phyloP scores from a whole-genome alignment of 1,140 invertebrate species.

The Centruroides sculpturatus region DNA sequence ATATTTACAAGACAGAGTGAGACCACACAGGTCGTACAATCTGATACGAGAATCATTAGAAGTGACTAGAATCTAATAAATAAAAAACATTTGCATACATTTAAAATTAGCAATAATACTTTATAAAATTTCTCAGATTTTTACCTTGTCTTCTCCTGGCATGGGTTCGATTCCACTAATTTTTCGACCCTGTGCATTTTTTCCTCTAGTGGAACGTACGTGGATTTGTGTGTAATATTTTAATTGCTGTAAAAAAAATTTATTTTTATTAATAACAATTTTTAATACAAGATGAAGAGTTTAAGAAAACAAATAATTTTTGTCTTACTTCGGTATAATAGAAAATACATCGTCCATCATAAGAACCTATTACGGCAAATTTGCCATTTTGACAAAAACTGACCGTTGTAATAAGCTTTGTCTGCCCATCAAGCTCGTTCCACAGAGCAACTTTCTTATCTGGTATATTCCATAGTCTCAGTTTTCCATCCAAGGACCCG shows the following conservation, averaged over 20 bases:
- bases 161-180: constrained; percentile 95
- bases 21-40: constrained; percentile 88
- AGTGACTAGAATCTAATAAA: constrained; percentile 69
- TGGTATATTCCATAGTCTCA: constrained; percentile 97
- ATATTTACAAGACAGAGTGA: constrained; percentile 94
- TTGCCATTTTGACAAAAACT: constrained; percentile 96
- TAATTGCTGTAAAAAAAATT: constrained; percentile 46
- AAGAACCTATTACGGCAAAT: constrained; percentile 94
- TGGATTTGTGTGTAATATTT: constrained; percentile 98
- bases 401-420: constrained; percentile 90
- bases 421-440: constrained; percentile 90
- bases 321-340: constrained; percentile 70
- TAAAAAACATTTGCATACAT: not conserved
- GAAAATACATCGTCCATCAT: constrained; percentile 95
- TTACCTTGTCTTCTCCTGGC: constrained; percentile 80
- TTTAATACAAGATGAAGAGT: not conserved
- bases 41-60: constrained; percentile 96
- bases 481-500: constrained; percentile 86
- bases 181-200: constrained; percentile 85
- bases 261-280: not conserved
- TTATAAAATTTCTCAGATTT: constrained; percentile 3
- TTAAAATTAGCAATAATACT: too few relatives aligned
- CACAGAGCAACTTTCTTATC: constrained; percentile 95
- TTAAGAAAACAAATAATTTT: not conserved
- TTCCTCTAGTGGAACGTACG: constrained; percentile 82